Evolutionary conservation across 1,140 invertebrate genomes (phyloP).

Genomic region (Andricus grossulariae): DNA sequence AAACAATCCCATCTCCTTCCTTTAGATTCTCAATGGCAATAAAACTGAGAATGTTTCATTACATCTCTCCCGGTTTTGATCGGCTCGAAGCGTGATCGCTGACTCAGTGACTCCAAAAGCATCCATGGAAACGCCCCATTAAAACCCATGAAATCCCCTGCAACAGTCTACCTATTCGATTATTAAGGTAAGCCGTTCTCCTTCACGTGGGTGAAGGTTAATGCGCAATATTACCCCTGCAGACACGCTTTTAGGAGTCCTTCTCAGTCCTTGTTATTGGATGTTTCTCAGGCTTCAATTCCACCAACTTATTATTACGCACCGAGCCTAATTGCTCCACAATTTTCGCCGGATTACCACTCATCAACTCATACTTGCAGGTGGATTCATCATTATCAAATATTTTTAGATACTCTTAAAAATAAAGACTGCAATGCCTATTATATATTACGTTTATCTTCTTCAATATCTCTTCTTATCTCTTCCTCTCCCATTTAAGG

Average conservation of each 20-base stretch:
- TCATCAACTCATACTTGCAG: too few relatives aligned
- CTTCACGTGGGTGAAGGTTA: constrained; percentile 54
- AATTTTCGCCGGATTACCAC: constrained; percentile 4
- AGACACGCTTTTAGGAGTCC: constrained; percentile 41
- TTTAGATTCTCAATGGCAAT: constrained; percentile 16
- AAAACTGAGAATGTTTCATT: constrained; percentile 43
- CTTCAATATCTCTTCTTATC: too few relatives aligned
- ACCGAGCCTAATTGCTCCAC: constrained; percentile 4
- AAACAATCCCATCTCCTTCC: constrained; percentile 12
- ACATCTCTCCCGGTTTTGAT: constrained; percentile 43
- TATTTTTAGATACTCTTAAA: too few relatives aligned
- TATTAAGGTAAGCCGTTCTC: constrained; percentile 61
- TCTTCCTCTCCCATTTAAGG: too few relatives aligned
- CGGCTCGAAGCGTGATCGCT: constrained; percentile 39
- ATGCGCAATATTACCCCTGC: constrained; percentile 53
- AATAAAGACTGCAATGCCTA: too few relatives aligned
- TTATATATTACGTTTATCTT: too few relatives aligned
- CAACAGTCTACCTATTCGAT: constrained; percentile 51
- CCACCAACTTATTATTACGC: constrained; percentile 1
- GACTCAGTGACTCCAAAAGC: constrained; percentile 47
- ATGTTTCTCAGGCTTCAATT: constrained; percentile 53
- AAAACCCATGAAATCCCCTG: constrained; percentile 39
- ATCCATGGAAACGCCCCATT: constrained; percentile 58
- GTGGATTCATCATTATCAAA: too few relatives aligned
- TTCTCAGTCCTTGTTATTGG: constrained; percentile 44